Evolutionary conservation across 2,888 invertebrate species (phyloP), one percentile per base, ranked within the genome.

Genomic region (Seira sanloemensis): DNA sequence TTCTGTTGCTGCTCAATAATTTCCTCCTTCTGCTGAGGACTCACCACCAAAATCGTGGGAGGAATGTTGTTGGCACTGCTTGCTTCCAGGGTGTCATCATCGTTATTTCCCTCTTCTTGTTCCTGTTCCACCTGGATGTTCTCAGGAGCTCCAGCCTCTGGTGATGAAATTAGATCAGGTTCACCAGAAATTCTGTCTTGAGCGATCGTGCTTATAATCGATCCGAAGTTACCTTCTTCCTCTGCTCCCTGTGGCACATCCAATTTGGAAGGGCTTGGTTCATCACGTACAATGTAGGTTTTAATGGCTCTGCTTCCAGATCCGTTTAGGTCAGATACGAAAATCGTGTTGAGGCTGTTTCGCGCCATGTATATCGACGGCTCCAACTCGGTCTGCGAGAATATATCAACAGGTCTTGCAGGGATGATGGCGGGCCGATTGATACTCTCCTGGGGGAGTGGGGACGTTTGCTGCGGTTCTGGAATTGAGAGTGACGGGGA

Each of bases 371-470:
- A 82, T 4, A 82, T 58, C 27, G 82, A 77, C 25, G 82, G 82
- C 19, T 76, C 76, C 9, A 82, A 68, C 1, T 82, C 72, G 2
- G 72, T 7, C 1, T 46, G 26, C 1, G 75, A 54, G 50, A 68
- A 67, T 21, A 82, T 82, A 76, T 82, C 82, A 82, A 82, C 82
- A 77, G 82, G 82, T 82, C 67, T 76, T 0, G 82, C 82, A 24
- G 71, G 27, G 54, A 82, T 82, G 66, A 82, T 77, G 26, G 73
- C 77, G 18, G 82, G 77, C 19, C 66, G 54, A 12, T 50, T 50
- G 2, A 50, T 12, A 5, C 54, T 58, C 50, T 68, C 71, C 19
- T 5, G 24, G 66, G 18, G 19, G 54, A 58, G 16, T 50, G 25
- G 25, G 7, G 21, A 58, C 2, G 74, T 21, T 16, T 21, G 37